Conservation (phyloP, 2,888 invertebrate genomes). For the Lithodes maja region DNA sequence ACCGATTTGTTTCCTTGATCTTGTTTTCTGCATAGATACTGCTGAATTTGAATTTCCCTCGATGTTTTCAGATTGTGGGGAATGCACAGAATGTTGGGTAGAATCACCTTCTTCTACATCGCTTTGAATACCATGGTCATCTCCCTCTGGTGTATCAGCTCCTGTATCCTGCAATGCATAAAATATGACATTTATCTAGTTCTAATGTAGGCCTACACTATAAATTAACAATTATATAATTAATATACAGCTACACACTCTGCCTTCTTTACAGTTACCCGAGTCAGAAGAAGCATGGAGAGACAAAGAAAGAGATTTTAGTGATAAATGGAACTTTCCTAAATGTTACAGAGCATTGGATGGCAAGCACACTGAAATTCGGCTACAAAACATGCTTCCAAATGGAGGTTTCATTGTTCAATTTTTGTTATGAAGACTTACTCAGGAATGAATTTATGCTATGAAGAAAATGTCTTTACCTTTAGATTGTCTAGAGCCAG, state of each 20-base stretch:
- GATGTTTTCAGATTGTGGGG: conserved; percentile 28
- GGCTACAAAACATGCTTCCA: conserved; percentile 44
- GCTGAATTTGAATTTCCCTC: conserved; percentile 20
- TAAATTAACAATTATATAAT: conserved; percentile 22
- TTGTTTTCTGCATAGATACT: conserved; percentile 36
- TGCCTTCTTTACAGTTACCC: conserved; percentile 38
- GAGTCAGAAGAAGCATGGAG: conserved; percentile 14
- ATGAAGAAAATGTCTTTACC: conserved; percentile 38
- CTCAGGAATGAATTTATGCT: conserved; percentile 33
- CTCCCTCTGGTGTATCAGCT: conserved; percentile 11
- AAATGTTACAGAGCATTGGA: conserved; percentile 32
- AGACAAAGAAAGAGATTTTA: conserved; percentile 19
- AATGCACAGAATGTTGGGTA: background rate
- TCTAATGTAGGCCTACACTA: conserved; percentile 9
- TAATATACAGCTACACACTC: conserved; percentile 17
- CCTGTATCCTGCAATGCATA: conserved; percentile 35
- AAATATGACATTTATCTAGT: conserved; percentile 22
- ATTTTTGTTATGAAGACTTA: conserved; percentile 20
- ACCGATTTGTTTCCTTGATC: conserved; percentile 24
- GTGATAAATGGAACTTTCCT: conserved; percentile 39
- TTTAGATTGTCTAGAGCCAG: conserved; percentile 31
- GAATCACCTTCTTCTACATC: conserved; percentile 12
- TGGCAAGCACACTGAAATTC: conserved; percentile 22
- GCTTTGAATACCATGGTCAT: conserved; percentile 10
- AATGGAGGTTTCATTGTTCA: conserved; percentile 37